Conservation (phyloP, 2,888 invertebrate species). For the Apamea sordens region DNA sequence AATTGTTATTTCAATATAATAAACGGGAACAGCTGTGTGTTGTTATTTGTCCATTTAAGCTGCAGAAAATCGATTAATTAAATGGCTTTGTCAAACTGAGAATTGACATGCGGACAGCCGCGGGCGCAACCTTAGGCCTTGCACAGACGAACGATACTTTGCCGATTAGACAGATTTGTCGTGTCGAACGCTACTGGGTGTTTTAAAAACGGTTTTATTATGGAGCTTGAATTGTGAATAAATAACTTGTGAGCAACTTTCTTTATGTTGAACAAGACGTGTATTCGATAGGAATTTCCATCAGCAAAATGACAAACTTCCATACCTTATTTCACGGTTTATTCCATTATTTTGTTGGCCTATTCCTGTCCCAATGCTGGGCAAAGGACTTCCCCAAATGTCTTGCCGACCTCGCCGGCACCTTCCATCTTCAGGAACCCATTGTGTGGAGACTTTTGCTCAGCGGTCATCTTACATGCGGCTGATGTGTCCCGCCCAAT, state of each 20-base stretch:
- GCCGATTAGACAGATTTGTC: constrained; percentile 47
- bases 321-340: too few species aligned
- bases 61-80: constrained; percentile 56
- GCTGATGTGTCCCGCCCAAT: too few species aligned
- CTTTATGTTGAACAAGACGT: not conserved
- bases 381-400: too few species aligned
- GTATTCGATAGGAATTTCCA: not conserved
- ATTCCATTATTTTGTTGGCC: too few species aligned
- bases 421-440: too few species aligned
- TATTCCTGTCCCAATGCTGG: too few species aligned
- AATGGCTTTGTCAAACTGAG: constrained; percentile 27
- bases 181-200: constrained; percentile 27
- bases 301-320: too few species aligned
- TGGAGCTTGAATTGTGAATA: constrained; percentile 9
- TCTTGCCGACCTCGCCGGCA: too few species aligned
- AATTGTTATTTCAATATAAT: constrained; percentile 57
- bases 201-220: constrained; percentile 5
- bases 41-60: constrained; percentile 40
- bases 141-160: constrained; percentile 10
- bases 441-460: too few species aligned
- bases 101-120: constrained; percentile 38
- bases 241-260: not conserved
- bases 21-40: constrained; percentile 54
- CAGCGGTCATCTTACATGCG: too few species aligned
- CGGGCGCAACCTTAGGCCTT: constrained; percentile 35